Conservation (phyloP, 2,797 vertebrate genomes). For the Xenopus petersii region DNA sequence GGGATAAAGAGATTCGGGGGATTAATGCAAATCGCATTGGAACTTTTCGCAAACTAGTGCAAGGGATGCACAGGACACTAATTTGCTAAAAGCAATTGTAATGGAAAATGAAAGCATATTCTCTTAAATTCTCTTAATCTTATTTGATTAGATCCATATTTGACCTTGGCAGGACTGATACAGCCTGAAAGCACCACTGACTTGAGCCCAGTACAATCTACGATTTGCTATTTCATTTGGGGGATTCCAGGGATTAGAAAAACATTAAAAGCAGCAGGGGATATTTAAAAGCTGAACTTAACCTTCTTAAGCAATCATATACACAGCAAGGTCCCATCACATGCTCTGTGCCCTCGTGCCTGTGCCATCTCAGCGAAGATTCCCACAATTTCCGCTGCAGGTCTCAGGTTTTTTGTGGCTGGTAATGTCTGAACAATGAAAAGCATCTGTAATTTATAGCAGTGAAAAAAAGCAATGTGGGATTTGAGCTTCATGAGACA, state of each 20-base stretch:
- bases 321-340: conserved; percentile 10
- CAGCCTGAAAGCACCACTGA: conserved; percentile 23
- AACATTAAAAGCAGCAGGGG: conserved; percentile 23
- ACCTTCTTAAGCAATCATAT: conserved; percentile 21
- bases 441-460: too few species aligned
- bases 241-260: conserved; percentile 32
- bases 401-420: too few species aligned
- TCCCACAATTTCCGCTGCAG: too few species aligned
- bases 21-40: too few species aligned
- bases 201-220: conserved; percentile 26
- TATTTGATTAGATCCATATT: conserved; percentile 29
- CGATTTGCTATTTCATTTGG: conserved; percentile 1
- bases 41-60: background rate
- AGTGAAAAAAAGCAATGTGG: too few species aligned
- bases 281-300: conserved; percentile 18
- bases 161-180: conserved; percentile 29
- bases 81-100: conserved; percentile 18
- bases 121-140: background rate
- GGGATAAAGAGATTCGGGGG: too few species aligned
- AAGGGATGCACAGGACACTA: conserved; percentile 10
- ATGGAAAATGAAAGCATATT: conserved; percentile 25
- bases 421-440: too few species aligned
- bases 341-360: background rate
- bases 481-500: too few species aligned
- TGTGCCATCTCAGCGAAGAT: too few species aligned